Base-by-base conservation (phyloP, 1,140 invertebrate species). In the Lysiphlebus fabarum region DNA sequence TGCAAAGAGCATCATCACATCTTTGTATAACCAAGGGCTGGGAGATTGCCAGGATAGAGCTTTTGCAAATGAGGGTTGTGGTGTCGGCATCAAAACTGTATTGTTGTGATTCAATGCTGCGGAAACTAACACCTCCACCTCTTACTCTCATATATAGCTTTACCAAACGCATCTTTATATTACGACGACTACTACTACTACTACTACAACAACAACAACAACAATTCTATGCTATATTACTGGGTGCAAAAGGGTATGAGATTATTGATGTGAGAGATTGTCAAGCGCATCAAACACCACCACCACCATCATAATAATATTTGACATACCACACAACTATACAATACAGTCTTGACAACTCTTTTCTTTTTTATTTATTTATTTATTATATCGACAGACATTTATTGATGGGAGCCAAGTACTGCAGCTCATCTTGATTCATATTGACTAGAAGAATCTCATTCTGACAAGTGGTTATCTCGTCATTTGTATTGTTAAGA, bases 81-180 rank as follows among this genome's bases (percentile, higher is more conserved):
- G 72, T 70, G 70, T 68, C 51, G 37, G 71, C 70, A 75, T 79
- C 73, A 70, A 62, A 60, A 62, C 64, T 72, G 67, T 73, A 73
- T 73, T 73, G 71, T 73, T 61, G 62, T 65, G 62, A 66, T 70
- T 73, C 70, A 71, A 73, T 73, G 67, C 70, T 61, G 66, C 71
- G 71, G 71, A 73, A 73, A 71, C 71, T 71, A 71, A 70, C 70
- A 73, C 69, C 72, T 62, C 60, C 47, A 60, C 57, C 59, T 53
- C 47, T 38, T 40, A 51, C 43, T 47, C 45, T 65, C 34, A 62
- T 49, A 37, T 42, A 57, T 48, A 59, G 40, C 57, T 51, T 34
- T 37, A 41, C 49, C 49, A 38, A 11, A 61, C 50, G 49, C 45
- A 51, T 51, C 50, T 58, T 61, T 62, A 57, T 9, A 33, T 51